phyloP scores from a whole-genome alignment of 2,113 vertebrate genomes.

The Jaculus jaculus region DNA sequence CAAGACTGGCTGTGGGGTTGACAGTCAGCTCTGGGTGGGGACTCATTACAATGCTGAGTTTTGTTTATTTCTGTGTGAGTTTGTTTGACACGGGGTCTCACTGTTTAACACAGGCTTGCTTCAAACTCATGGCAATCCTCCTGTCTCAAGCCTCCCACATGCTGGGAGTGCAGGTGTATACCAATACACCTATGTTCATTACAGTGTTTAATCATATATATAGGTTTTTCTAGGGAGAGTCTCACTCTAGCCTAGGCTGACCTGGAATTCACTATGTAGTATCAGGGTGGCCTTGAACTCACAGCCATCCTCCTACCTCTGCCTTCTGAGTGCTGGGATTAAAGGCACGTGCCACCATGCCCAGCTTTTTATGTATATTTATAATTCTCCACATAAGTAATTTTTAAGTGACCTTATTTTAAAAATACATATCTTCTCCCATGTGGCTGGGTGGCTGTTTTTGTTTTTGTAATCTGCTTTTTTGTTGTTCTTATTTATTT shows the following conservation, averaged over 20 bases:
- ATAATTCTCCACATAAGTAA: conserved; percentile 10
- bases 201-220: neutral
- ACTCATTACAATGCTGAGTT: neutral
- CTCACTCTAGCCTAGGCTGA: too few relatives aligned
- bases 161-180: neutral
- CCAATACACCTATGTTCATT: neutral
- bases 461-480: too few relatives aligned
- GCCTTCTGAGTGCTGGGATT: too few relatives aligned
- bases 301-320: too few relatives aligned
- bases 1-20: neutral
- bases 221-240: too few relatives aligned
- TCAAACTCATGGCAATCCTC: neutral
- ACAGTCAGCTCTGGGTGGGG: neutral
- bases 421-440: conserved; percentile 34
- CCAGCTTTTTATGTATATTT: neutral
- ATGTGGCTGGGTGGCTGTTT: neutral
- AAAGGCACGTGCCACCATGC: too few relatives aligned
- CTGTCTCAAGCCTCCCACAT: neutral
- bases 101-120: neutral
- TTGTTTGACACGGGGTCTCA: neutral
- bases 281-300: too few relatives aligned
- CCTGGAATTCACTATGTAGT: too few relatives aligned
- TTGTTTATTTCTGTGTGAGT: neutral
- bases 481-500: too few relatives aligned
- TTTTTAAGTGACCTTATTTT: conserved; percentile 33